Conservation (phyloP, 2,797 vertebrate species). For the Gambelia wislizenii region DNA sequence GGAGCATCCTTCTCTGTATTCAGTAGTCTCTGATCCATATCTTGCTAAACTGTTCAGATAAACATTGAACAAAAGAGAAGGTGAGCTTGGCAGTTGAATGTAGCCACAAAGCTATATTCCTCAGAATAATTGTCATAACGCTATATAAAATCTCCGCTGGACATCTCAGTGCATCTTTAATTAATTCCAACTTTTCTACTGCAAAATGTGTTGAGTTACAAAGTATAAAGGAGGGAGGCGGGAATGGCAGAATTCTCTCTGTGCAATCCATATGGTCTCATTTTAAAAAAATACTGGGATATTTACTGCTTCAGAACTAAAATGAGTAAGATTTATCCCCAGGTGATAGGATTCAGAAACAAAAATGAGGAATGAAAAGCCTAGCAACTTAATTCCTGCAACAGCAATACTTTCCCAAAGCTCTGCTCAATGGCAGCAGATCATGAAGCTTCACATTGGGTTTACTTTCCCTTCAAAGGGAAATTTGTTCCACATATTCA, state of each 20-base stretch:
- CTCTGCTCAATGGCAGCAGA: slow-evolving; percentile 41
- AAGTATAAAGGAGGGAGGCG: slow-evolving; percentile 8
- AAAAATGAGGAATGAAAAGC: slow-evolving; percentile 23
- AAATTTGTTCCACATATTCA: slow-evolving; percentile 37
- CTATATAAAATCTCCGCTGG: neutral
- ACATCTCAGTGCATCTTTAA: neutral
- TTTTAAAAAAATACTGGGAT: slow-evolving; percentile 34
- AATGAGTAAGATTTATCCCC: slow-evolving; percentile 34
- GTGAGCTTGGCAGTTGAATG: slow-evolving; percentile 4
- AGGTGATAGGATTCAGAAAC: slow-evolving; percentile 47
- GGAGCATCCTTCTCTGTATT: neutral
- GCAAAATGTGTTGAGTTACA: slow-evolving; percentile 21
- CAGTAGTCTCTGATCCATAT: neutral
- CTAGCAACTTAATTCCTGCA: slow-evolving; percentile 35
- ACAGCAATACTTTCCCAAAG: slow-evolving; percentile 44
- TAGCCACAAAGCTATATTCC: neutral
- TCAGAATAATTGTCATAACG: slow-evolving; percentile 14
- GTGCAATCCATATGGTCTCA: neutral
- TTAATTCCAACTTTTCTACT: neutral
- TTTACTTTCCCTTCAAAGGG: slow-evolving; percentile 38
- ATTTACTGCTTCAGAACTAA: slow-evolving; percentile 42
- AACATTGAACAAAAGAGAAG: slow-evolving; percentile 36
- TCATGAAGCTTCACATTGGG: slow-evolving; percentile 45
- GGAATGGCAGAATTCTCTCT: slow-evolving; percentile 39
- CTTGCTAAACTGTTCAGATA: slow-evolving; percentile 1